Evolutionary conservation across 2,113 vertebrate genomes (phyloP).

Genomic region (Gadus macrocephalus): DNA sequence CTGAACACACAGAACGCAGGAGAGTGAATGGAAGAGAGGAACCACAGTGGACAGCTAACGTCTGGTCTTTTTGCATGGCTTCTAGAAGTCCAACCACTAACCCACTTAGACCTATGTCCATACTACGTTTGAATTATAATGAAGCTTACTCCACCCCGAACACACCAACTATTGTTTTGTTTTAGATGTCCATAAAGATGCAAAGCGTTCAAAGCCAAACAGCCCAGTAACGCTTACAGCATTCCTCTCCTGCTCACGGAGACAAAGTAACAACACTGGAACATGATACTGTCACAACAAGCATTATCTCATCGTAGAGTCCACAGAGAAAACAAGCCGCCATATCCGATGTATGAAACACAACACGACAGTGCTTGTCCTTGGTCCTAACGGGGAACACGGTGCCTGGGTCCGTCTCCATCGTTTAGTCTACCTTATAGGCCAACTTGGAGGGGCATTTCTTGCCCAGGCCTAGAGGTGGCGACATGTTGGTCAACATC

Average conservation of each 20-base stretch:
- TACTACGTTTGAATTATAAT: no score
- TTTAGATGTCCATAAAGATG: no score
- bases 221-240: constrained; percentile 41
- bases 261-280: constrained; percentile 21
- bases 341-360: constrained; percentile 33
- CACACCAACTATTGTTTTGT: no score
- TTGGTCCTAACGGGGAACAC: no score
- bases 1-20: no score
- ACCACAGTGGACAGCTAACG: no score
- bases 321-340: constrained; percentile 33
- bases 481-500: constrained; percentile 99
- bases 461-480: constrained; percentile 99
- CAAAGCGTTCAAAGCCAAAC: constrained; percentile 23
- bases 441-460: constrained; percentile 99
- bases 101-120: no score
- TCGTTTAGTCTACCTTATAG: constrained; percentile 89
- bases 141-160: no score
- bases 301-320: constrained; percentile 31
- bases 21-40: no score
- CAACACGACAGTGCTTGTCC: constrained; percentile 33
- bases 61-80: no score
- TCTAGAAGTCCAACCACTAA: no score
- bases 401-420: constrained; percentile 23
- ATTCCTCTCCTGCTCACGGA: constrained; percentile 20
- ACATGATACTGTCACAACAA: constrained; percentile 41